Evolutionary conservation across 2,888 invertebrate genomes (phyloP).

Genomic region (Gymnoscelis rufifasciata): DNA sequence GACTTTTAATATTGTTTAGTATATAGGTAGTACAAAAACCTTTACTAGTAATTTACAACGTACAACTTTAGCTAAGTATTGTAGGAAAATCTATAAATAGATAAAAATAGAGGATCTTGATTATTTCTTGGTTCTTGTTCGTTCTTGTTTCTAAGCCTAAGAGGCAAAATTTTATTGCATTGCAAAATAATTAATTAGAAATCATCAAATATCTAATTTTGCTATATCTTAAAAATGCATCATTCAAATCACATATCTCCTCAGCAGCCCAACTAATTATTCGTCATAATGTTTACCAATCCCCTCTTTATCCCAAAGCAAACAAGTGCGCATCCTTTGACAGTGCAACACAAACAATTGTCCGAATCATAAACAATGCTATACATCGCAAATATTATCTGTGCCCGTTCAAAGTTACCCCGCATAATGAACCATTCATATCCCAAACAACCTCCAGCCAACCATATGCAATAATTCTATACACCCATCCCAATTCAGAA

Average conservation of each 20-base stretch:
- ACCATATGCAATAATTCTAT: slow-evolving; percentile 78
- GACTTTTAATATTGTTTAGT: no score
- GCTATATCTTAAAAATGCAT: no score
- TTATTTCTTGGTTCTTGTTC: no score
- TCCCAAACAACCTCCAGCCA: slow-evolving; percentile 76
- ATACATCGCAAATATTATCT: slow-evolving; percentile 76
- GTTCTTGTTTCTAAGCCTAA: no score
- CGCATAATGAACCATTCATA: slow-evolving; percentile 77
- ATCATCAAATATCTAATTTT: no score
- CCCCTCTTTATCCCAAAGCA: slow-evolving; percentile 48
- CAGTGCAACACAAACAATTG: slow-evolving; percentile 75
- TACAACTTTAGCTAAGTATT: no score
- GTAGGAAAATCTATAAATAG: no score
- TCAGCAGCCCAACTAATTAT: slow-evolving; percentile 26
- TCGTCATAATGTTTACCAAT: slow-evolving; percentile 51
- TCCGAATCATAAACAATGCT: slow-evolving; percentile 78
- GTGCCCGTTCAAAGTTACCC: slow-evolving; percentile 66
- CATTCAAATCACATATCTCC: slow-evolving; percentile 23
- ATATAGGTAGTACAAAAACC: no score
- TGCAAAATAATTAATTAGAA: no score
- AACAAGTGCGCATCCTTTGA: slow-evolving; percentile 78
- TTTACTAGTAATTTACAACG: no score
- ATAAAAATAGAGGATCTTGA: no score
- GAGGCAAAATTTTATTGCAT: no score
- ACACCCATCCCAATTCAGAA: slow-evolving; percentile 44